Evolutionary conservation across 2,888 invertebrate species (phyloP), one percentile per base, ranked within the genome.

Genomic region (Thymelicus lineola): DNA sequence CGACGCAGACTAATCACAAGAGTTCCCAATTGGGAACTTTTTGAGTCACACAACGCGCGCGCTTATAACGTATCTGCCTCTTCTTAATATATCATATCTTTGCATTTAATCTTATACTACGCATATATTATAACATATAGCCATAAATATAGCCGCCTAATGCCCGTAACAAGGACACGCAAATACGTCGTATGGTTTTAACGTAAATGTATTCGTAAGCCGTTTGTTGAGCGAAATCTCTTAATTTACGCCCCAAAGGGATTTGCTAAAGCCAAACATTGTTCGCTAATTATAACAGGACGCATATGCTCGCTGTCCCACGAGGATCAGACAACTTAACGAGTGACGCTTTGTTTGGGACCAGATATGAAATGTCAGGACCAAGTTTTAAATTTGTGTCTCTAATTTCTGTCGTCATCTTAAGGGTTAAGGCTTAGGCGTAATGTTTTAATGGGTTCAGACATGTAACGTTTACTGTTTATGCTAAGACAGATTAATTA

Each of bases 221-320:
- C 88, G 87, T 84, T 83, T 83, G 59, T 66, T 81, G 81, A 82
- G 83, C 80, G 79, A 88, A 91, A 92, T 93, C 92, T 93, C 92
- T 93, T 93, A 93, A 93, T 93, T 93, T 93, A 93, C 91, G 93
- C 89, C 92, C 93, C 90, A 86, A 88, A 89, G 89, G 93, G 93
- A 93, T 93, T 93, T 90, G 86, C 85, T 86, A 90, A 93, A 93
- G 91, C 93, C 91, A 93, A 93, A 93, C 93, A 93, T 91, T 93
- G 93, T 90, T 89, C 90, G 92, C 93, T 93, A 93, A 93, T 93
- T 93, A 93, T 93, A 92, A 92, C 90, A 84, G 89, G 87, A 81
- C 89, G 84, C 93, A 92, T 89, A 89, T 92, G 93, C 85, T 84
- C 70, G 73, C 72, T 73, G 84, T 93, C 92, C 89, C 93, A 93